Conservation (phyloP, 2,113 vertebrate species). For the Pygathrix nemaeus region DNA sequence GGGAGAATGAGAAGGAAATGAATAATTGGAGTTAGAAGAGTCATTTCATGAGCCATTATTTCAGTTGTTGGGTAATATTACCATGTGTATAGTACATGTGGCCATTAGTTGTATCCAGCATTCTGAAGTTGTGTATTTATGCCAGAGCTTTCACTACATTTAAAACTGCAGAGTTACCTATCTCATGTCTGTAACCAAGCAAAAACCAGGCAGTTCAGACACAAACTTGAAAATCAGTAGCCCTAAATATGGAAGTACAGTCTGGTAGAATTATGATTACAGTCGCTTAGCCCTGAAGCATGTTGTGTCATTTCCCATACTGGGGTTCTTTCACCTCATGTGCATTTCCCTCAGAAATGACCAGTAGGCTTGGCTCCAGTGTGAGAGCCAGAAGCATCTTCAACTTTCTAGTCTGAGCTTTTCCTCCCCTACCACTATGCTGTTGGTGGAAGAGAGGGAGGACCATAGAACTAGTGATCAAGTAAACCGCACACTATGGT, state of each 20-base stretch:
- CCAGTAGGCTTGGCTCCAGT: not conserved
- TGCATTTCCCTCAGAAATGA: not conserved
- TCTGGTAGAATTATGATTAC: not conserved
- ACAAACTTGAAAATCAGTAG: not conserved
- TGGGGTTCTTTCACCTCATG: not conserved
- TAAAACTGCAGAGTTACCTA: not conserved
- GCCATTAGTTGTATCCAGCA: not conserved
- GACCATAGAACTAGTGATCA: too few relatives aligned
- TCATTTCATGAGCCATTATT: not conserved
- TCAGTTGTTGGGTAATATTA: not conserved
- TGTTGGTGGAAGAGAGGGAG: not conserved
- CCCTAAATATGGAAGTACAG: not conserved
- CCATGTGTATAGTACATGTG: not conserved
- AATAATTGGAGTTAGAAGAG: not conserved
- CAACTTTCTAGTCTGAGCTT: not conserved
- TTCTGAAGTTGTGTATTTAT: not conserved
- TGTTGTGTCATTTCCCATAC: not conserved
- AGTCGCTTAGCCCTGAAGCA: not conserved
- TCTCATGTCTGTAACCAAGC: not conserved
- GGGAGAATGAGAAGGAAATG: conserved; percentile 3
- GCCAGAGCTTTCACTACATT: not conserved
- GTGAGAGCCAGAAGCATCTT: not conserved
- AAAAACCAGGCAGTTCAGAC: not conserved
- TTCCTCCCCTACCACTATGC: not conserved
- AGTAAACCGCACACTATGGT: not conserved